Evolutionary conservation across 2,888 invertebrate genomes (phyloP), one percentile per base, ranked within the genome.

Genomic region (Oligia fasciuncula): DNA sequence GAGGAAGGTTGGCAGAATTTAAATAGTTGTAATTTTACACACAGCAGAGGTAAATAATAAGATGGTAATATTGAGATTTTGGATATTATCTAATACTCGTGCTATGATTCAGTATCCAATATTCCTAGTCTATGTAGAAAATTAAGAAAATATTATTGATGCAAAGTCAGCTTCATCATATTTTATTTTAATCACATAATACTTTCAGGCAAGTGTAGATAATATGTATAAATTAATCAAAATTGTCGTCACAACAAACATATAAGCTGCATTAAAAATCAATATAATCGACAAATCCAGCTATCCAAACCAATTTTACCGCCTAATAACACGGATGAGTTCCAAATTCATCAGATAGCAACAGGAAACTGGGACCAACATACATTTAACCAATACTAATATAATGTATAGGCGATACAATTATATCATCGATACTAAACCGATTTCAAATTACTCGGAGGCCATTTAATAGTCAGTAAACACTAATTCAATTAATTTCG

Each of bases 401-500:
- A 49, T 66, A 83, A 79, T 81, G 68, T 78, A 67, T 71, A 75
- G 46, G 8, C 66, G 60, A 82, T 83, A 77, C 78, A 84, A 88
- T 85, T 87, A 85, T 73, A 81, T 78, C 40, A 79, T 81, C 74
- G 76, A 76, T 76, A 83, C 78, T 76, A 80, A 82, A 85, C 77
- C 76, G 57, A 82, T 85, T 88, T 83, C 35, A 70, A 88, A 90
- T 81, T 80, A 85, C 65, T 79, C 71, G 35, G 62, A 71, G 73
- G 73, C 80, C 73, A 79, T 89, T 85, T 87, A 84, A 80, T 85
- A 85, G 85, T 76, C 79, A 66, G 86, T 87, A 85, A 83, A 88
- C 86, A 85, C 84, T 90, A 88, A 87, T 90, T 87, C 84, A 89
- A 88, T 90, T 89, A 86, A 84, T 83, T 79, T 81, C 69, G 85